phyloP scores from a whole-genome alignment of 1,140 invertebrate species.

The Cecropterus lyciades region DNA sequence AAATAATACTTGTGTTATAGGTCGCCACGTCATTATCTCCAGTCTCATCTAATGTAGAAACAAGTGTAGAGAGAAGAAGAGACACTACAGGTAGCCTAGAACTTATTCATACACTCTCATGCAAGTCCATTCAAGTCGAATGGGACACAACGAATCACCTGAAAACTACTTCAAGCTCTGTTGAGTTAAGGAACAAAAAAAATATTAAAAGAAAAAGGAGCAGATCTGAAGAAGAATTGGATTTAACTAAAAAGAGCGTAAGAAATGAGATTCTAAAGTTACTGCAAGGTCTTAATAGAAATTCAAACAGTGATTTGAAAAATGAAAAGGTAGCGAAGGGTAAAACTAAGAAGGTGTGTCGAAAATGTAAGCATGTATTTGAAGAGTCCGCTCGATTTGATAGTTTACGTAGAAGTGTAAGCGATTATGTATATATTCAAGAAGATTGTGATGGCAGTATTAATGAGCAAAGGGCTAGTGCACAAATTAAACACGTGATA shows the following conservation, averaged over 20 bases:
- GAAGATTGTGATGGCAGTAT: not conserved
- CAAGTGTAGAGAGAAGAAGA: not conserved
- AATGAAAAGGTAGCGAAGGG: not conserved
- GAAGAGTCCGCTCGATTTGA: not conserved
- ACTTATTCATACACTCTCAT: not conserved
- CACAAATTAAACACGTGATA: not conserved
- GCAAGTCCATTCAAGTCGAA: conserved; percentile 26
- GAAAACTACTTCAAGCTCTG: conserved; percentile 30
- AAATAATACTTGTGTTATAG: conserved; percentile 26
- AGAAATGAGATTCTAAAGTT: conserved; percentile 32
- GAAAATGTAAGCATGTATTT: not conserved
- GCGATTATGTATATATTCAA: conserved; percentile 1
- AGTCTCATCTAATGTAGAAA: conserved; percentile 24
- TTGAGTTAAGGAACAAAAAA: conserved; percentile 25
- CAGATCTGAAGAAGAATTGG: conserved; percentile 49
- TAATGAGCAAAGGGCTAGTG: not conserved
- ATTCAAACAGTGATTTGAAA: conserved; percentile 1
- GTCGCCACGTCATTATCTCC: conserved; percentile 41
- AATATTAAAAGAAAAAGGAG: conserved; percentile 36
- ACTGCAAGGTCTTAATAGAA: conserved; percentile 20
- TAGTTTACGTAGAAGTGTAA: conserved; percentile 14
- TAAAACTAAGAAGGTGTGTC: conserved; percentile 7
- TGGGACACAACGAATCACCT: conserved; percentile 4
- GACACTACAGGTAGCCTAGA: not conserved
- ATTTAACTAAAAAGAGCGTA: conserved; percentile 20